Base-by-base conservation (phyloP, 2,113 vertebrate species). In the Indicator indicator region DNA sequence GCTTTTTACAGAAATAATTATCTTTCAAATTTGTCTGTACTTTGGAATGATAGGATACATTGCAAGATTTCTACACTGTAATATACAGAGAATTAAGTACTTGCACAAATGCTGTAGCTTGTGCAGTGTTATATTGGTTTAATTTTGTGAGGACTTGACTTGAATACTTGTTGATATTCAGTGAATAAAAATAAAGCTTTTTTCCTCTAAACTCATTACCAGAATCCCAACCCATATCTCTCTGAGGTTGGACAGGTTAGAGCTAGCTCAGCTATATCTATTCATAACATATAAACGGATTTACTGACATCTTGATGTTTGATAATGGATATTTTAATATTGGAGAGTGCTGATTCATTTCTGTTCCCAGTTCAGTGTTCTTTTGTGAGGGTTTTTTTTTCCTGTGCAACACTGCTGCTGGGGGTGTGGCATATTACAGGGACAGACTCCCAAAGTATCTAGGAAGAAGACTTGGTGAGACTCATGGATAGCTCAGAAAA, bases 241-340 rank as follows among this genome's bases (percentile, higher is more conserved):
- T 62, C 30, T 63, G n/a, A 70, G n/a, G 30, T 50, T 30, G 11
- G 46, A 81, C 42, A 86, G 33, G 42, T 78, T 82, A 89, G 48
- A 89, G 16, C 6, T 1, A 78, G 44, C 15, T 82, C 5, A 5
- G 58, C 54, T 75, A 40, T 14, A 12, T 80, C 16, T 86, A 54
- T 58, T 83, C 0, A 2, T 86, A 83, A 62, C 17, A 50, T 19
- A 68, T 42, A 67, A 83, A 83, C 71, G n/a, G 42, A 70, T 83
- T 77, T 74, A 77, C n/a, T 83, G 76, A 74, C 62, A 59, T 74
- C 69, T 42, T 60, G 55, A 26, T 88, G 67, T 64, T 88, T 46
- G 5, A 19, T 88, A 96, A 90, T 90, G 56, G 36, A 63, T 67
- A 88, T 88, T 92, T 94, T 88, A 86, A 83, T 92, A 83, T 55